These are phyloP conservation scores for Thyatira batis DNA, from an alignment of 2,888 invertebrate species.

Conservation along the genomic window DNA sequence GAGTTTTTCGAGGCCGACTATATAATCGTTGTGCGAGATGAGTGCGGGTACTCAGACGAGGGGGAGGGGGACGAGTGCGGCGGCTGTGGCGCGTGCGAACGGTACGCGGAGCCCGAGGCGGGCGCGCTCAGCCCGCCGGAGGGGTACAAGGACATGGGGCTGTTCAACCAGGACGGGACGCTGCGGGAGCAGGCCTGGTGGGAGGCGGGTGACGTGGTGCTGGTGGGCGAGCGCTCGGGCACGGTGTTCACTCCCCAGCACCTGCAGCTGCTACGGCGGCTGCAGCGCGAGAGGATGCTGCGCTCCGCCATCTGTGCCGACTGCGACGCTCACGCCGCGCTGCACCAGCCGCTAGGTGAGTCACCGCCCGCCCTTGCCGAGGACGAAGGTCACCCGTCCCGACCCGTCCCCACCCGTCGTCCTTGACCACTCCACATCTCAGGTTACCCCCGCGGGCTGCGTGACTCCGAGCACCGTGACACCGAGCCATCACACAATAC, in stretches of 20 bases:
- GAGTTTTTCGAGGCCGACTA: constrained; percentile 96
- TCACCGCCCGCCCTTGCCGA: constrained; percentile 59
- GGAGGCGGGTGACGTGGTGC: constrained; percentile 82
- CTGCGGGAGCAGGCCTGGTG: constrained; percentile 82
- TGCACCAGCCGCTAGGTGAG: constrained; percentile 77
- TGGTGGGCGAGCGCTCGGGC: constrained; percentile 80
- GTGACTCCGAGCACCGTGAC: no score
- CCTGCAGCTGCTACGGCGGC: constrained; percentile 84
- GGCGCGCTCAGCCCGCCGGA: constrained; percentile 95
- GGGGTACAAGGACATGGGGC: constrained; percentile 93
- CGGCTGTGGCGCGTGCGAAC: constrained; percentile 77
- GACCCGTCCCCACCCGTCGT: constrained; percentile 29
- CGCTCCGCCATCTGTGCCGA: constrained; percentile 81
- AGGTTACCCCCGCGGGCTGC: constrained; percentile 21
- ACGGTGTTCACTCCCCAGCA: constrained; percentile 86
- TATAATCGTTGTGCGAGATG: constrained; percentile 94
- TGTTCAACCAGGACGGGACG: constrained; percentile 81
- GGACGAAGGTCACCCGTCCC: constrained; percentile 32
- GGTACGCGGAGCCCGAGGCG: constrained; percentile 88
- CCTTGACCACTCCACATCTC: constrained; percentile 36
- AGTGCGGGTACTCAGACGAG: constrained; percentile 91
- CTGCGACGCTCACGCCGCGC: constrained; percentile 75
- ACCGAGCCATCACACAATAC: no score
- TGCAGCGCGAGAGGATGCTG: constrained; percentile 83
- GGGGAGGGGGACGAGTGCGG: constrained; percentile 89